These are phyloP conservation scores for Dipodomys ordii DNA, from an alignment of 2,113 vertebrate species.

Conservation along the genomic window DNA sequence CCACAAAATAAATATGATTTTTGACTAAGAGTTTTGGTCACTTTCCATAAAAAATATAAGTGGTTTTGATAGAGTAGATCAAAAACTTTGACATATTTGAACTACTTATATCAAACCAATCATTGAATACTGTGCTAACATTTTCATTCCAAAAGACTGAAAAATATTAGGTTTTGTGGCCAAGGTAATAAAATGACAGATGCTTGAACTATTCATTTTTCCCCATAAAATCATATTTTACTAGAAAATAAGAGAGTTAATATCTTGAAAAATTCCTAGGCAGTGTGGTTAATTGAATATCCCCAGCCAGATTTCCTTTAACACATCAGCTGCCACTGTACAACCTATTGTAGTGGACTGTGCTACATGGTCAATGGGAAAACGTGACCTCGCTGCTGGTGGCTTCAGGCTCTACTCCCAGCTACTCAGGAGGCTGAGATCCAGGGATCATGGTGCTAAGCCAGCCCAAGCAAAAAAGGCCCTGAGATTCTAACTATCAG, in stretches of 20 bases:
- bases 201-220: not conserved
- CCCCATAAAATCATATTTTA: conserved; percentile 22
- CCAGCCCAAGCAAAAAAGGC: too few species aligned
- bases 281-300: not conserved
- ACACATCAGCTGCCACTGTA: not conserved
- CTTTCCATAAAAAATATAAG: not conserved
- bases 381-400: not conserved
- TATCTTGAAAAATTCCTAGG: conserved; percentile 17
- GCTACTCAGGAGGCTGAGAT: too few species aligned
- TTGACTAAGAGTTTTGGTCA: not conserved
- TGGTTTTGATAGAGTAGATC: not conserved
- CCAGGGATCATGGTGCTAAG: too few species aligned
- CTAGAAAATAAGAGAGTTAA: not conserved
- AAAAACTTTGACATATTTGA: not conserved
- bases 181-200: conserved; percentile 41
- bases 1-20: conserved; percentile 2
- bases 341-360: not conserved
- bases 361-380: not conserved
- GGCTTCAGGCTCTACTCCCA: too few species aligned
- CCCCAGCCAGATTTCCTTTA: not conserved
- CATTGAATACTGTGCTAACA: not conserved
- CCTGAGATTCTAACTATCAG: too few species aligned
- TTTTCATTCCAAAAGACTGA: not conserved
- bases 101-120: not conserved
- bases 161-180: not conserved